Conservation (phyloP, 2,797 vertebrate species). For the Enteromius anoplus region DNA sequence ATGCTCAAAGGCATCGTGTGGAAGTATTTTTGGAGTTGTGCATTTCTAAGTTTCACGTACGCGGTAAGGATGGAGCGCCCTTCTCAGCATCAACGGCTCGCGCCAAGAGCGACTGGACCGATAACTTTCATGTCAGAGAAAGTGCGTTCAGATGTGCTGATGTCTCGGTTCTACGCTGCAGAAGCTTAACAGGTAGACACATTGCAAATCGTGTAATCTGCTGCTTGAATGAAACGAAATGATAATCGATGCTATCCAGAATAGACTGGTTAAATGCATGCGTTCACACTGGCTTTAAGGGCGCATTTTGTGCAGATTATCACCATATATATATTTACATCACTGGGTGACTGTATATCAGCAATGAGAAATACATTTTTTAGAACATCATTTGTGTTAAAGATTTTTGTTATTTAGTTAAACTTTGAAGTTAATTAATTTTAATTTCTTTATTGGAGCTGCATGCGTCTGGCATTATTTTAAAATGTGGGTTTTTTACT, state of each 20-base stretch:
- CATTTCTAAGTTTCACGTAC: conserved; percentile 51
- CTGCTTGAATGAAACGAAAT: neutral
- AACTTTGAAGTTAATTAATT: neutral
- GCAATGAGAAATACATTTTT: neutral
- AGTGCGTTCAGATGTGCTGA: conserved; percentile 60
- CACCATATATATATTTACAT: conserved; percentile 32
- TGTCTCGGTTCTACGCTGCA: conserved; percentile 64
- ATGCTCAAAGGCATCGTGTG: conserved; percentile 44
- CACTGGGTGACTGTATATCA: neutral
- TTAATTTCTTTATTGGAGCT: neutral
- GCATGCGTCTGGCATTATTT: too few species aligned
- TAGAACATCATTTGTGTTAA: neutral
- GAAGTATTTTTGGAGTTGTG: conserved; percentile 48
- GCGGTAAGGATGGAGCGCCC: conserved; percentile 67
- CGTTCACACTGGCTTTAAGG: neutral
- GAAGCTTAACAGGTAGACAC: conserved; percentile 69
- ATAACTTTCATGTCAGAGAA: conserved; percentile 65
- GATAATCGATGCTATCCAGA: neutral
- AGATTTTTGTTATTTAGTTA: neutral
- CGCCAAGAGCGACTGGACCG: conserved; percentile 51
- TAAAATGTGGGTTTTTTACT: neutral
- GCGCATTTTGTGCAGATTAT: neutral
- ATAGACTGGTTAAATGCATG: neutral
- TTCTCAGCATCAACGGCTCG: conserved; percentile 41
- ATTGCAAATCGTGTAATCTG: neutral